Conservation (phyloP, 2,797 vertebrate genomes). For the Sebastes minor region DNA sequence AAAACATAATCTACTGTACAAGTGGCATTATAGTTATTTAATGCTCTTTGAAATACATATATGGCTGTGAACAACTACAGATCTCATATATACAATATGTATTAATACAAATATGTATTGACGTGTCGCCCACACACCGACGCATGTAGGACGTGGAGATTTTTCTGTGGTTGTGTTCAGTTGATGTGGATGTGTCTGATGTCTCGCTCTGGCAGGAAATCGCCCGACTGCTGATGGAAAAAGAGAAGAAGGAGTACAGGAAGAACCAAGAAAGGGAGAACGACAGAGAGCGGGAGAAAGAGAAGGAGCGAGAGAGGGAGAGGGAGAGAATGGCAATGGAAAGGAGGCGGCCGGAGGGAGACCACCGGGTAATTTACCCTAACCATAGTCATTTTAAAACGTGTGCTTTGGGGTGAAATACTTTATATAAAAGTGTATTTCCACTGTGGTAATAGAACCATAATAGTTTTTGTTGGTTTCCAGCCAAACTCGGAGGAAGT, state of each 20-base stretch:
- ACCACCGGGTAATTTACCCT: constrained; percentile 84
- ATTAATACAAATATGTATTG: not conserved
- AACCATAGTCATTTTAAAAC: not conserved
- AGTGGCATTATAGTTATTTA: not conserved
- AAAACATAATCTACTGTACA: not conserved
- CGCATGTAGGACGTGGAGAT: not conserved
- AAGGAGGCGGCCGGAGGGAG: constrained; percentile 85
- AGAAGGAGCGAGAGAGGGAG: constrained; percentile 83
- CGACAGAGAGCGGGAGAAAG: constrained; percentile 83
- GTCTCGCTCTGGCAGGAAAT: constrained; percentile 86
- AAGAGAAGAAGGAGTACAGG: constrained; percentile 92
- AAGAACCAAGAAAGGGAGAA: constrained; percentile 89
- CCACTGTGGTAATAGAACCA: not conserved
- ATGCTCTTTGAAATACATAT: not conserved
- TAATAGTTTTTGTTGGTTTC: constrained; percentile 24
- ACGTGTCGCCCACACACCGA: not conserved
- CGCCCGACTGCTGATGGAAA: constrained; percentile 92
- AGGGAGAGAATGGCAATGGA: constrained; percentile 86
- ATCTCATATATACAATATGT: not conserved
- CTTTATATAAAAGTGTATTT: constrained; percentile 7
- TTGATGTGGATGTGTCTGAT: not conserved
- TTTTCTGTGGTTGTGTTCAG: not conserved
- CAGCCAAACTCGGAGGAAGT: constrained; percentile 85
- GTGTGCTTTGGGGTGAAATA: not conserved
- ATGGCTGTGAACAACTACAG: not conserved